Evolutionary conservation across 2,888 invertebrate species (phyloP).

Genomic region (Hermaeophaga mercurialis): DNA sequence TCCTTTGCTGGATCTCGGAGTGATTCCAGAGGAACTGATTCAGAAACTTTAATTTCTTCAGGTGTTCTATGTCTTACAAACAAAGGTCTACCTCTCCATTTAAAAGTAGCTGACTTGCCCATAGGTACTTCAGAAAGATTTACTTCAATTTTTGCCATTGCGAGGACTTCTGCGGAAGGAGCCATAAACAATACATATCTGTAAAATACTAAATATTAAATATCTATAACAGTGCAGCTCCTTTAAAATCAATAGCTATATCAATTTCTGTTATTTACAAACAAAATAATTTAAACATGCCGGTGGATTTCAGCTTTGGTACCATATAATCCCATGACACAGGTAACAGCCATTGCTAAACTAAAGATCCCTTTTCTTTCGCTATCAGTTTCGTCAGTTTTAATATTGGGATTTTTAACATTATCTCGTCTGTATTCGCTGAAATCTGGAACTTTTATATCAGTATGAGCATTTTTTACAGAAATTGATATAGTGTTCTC

Average conservation of each 20-base stretch:
- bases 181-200: constrained; percentile 66
- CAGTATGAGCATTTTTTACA: constrained; percentile 86
- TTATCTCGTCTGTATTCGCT: constrained; percentile 75
- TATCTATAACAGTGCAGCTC: too few species aligned
- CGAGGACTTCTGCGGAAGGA: constrained; percentile 75
- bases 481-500: too few species aligned
- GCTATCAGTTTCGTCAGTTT: constrained; percentile 63
- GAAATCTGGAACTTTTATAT: constrained; percentile 87
- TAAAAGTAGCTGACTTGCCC: constrained; percentile 68
- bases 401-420: constrained; percentile 63
- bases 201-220: too few species aligned
- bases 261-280: too few species aligned
- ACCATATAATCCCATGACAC: constrained; percentile 65
- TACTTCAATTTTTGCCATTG: constrained; percentile 77
- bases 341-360: constrained; percentile 71
- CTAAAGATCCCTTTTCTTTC: constrained; percentile 78
- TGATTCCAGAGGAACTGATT: constrained; percentile 63
- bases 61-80: constrained; percentile 74
- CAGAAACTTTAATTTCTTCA: constrained; percentile 68
- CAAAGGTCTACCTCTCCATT: constrained; percentile 81
- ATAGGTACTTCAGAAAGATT: constrained; percentile 71
- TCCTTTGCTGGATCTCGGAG: constrained; percentile 69
- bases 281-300: too few species aligned
- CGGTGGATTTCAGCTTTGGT: constrained; percentile 66
- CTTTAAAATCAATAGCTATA: too few species aligned